phyloP scores from a whole-genome alignment of 2,888 invertebrate genomes.

The Torymus auratus region DNA sequence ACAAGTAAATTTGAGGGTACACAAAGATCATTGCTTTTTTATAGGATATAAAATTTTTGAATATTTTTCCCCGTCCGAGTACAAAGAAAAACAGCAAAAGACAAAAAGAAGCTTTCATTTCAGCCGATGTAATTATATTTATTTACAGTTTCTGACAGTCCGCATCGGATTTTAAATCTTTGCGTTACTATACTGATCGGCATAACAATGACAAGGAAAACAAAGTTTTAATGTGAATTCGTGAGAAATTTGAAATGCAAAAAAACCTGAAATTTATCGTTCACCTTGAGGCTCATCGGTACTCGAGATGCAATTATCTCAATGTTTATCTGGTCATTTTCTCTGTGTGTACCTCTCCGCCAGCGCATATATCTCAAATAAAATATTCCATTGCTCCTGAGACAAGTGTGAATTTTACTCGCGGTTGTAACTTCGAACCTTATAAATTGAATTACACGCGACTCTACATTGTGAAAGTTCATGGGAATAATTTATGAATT shows the following conservation, averaged over 20 bases:
- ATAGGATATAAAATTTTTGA: no score
- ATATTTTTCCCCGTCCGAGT: not conserved
- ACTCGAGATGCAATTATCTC: conserved; percentile 42
- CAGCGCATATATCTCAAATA: conserved; percentile 3
- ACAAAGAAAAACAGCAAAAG: not conserved
- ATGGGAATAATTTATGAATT: conserved; percentile 15
- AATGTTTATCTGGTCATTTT: conserved; percentile 34
- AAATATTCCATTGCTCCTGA: not conserved
- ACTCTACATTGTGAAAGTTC: conserved; percentile 4
- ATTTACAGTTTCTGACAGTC: conserved; percentile 1
- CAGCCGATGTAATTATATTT: not conserved
- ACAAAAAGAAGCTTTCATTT: not conserved
- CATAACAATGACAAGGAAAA: conserved; percentile 38
- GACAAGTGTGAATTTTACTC: conserved; percentile 38
- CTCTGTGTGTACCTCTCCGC: not conserved
- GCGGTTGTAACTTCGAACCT: conserved; percentile 15
- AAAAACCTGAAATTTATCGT: conserved; percentile 37
- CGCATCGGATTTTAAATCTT: conserved; percentile 8
- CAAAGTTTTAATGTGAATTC: conserved; percentile 19
- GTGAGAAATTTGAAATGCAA: conserved; percentile 37
- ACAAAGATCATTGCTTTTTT: no score
- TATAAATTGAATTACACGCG: conserved; percentile 17
- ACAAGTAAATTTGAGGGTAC: no score
- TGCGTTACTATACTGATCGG: conserved; percentile 8
- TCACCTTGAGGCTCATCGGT: conserved; percentile 39